Base-by-base conservation (phyloP, 2,888 invertebrate species). In the Xestoiulus laeticollis region DNA sequence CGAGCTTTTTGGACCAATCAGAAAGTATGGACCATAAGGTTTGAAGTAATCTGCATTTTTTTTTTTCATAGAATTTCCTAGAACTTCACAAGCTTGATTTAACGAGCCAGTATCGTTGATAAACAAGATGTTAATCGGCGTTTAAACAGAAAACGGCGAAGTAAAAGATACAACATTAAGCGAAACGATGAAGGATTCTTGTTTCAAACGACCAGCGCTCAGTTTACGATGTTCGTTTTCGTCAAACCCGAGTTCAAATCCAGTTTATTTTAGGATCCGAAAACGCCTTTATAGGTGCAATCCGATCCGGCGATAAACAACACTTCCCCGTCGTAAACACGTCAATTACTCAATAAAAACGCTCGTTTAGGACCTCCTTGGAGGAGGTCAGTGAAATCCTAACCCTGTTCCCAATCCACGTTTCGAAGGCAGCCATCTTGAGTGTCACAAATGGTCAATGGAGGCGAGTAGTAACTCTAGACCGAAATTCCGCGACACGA, bases 281-380 rank as follows among this genome's bases (percentile, higher is more conserved):
- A 68, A 68, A 68, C 30, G 68, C 68, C 12, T 68, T 68, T 68
- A 68, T 68, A 26, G 68, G 14, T 26, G 68, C 68, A 68, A 68
- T 68, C 68, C 68, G 68, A 68, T 68, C 68, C 68, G 68, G 26
- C 10, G 68, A 68, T 68, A 68, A 68, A 68, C 68, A 68, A 68
- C 68, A 68, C 68, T 68, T 68, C 68, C 68, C 68, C 68, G 26
- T 68, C 68, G 68, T 68, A 68, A 68, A 68, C 68, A 68, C 68
- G 68, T 68, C 68, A 68, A 68, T 68, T 68, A 68, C 68, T 68
- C 68, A 68, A 68, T 68, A 68, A 68, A 68, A 68, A 12, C 26
- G 68, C 68, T 68, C 68, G 26, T 68, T 68, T 14, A 10, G n/a
- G 68, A 68, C 68, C 68, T 68, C 68, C 68, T 0, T 68, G 68